Evolutionary conservation across 1,140 invertebrate genomes (phyloP), one percentile per base, ranked within the genome.

Genomic region (Pissodes strobi): DNA sequence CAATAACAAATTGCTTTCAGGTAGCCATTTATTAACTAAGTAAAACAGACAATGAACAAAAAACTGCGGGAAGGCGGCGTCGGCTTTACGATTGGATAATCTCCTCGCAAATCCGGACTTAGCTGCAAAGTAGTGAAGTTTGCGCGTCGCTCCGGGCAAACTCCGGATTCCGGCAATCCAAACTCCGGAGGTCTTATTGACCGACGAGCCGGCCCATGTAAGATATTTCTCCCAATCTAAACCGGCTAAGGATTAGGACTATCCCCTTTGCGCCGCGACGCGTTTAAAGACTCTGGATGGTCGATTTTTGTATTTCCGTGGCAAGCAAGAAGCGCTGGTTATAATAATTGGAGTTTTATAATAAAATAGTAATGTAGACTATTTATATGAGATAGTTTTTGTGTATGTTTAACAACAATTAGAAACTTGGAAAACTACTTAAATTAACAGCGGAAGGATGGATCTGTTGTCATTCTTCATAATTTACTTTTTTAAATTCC

Each of bases 221-320:
- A 64, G 62, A 64, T 41, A 64, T 57, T 64, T 64, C 62, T 64
- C 37, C 62, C 62, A 64, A 64, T 64, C 62, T 64, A 48, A 57
- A 64, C 13, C 27, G 27, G 43, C 39, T 56, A 19, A 57, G 49
- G 62, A 64, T 61, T 61, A 51, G 48, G 46, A 41, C 39, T 52
- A 39, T n/a, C 23, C 41, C 37, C 46, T 13, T 21, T 19, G 53
- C 53, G 34, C 38, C 2, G 25, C 15, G 46, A n/a, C n/a, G n/a
- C n/a, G n/a, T n/a, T n/a, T n/a, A n/a, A n/a, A n/a, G n/a, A n/a
- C n/a, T n/a, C n/a, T n/a, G n/a, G n/a, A n/a, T n/a, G n/a, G n/a
- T n/a, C n/a, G n/a, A n/a, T n/a, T n/a, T n/a, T n/a, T n/a, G n/a
- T n/a, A n/a, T n/a, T n/a, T n/a, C n/a, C n/a, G n/a, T n/a, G n/a